These are phyloP conservation scores for Candoia aspera DNA, from an alignment of 2,113 vertebrate species.

Conservation along the genomic window DNA sequence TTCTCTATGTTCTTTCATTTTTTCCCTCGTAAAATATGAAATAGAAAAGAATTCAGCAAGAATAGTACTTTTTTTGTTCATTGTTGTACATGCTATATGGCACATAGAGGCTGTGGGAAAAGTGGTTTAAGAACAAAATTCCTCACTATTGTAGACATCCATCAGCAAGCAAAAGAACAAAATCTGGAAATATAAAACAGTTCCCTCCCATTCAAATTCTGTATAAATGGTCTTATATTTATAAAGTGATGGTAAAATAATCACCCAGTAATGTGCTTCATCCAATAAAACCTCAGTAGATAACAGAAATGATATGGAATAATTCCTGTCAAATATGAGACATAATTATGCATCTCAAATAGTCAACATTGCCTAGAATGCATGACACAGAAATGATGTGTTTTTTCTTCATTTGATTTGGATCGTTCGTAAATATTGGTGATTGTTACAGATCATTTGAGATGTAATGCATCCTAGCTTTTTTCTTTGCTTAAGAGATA, in stretches of 20 bases:
- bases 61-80: constrained; percentile 41
- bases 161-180: background rate
- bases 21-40: constrained; percentile 48
- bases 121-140: constrained; percentile 47
- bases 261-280: constrained; percentile 32
- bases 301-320: background rate
- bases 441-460: background rate
- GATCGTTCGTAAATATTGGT: background rate
- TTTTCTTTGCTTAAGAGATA: background rate
- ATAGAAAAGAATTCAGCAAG: constrained; percentile 53
- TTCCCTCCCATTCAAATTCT: background rate
- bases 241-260: constrained; percentile 8
- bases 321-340: background rate
- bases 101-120: constrained; percentile 41
- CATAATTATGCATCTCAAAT: constrained; percentile 1
- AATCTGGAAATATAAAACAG: constrained; percentile 23
- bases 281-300: constrained; percentile 31
- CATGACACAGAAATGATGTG: background rate
- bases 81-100: constrained; percentile 45
- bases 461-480: background rate
- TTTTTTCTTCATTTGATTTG: background rate
- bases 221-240: constrained; percentile 15
- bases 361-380: background rate
- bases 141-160: constrained; percentile 13
- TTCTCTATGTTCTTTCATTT: constrained; percentile 52